Conservation (phyloP, 2,797 vertebrate genomes). For the Melanotaenia boesemani region DNA sequence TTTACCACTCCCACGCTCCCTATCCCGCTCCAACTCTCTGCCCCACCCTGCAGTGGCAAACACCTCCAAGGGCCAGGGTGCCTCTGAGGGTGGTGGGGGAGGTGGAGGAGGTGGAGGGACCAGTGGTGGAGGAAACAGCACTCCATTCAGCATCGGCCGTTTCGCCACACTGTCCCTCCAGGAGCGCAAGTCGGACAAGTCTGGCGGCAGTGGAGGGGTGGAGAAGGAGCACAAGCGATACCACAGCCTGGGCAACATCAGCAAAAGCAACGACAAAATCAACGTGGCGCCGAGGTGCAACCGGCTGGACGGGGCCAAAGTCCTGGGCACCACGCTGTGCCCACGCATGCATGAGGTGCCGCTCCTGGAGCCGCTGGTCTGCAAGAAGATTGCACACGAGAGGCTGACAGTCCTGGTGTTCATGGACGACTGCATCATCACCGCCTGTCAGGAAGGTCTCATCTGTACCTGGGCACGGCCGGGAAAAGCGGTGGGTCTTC, state of each 20-base stretch:
- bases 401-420: slow-evolving; percentile 92
- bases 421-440: slow-evolving; percentile 95
- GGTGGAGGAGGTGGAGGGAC: slow-evolving; percentile 53
- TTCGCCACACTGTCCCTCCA: slow-evolving; percentile 90
- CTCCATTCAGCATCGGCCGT: slow-evolving; percentile 87
- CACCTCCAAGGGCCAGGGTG: slow-evolving; percentile 75
- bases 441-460: slow-evolving; percentile 92
- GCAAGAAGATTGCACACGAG: slow-evolving; percentile 95
- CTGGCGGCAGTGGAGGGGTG: slow-evolving; percentile 55
- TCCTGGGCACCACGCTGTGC: slow-evolving; percentile 91
- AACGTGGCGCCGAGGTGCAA: slow-evolving; percentile 82
- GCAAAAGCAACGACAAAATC: slow-evolving; percentile 90
- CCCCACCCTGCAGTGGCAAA: slow-evolving; percentile 88
- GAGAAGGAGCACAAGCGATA: slow-evolving; percentile 94
- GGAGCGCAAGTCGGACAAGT: slow-evolving; percentile 87
- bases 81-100: slow-evolving; percentile 66
- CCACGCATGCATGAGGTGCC: slow-evolving; percentile 93
- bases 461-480: slow-evolving; percentile 95
- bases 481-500: slow-evolving; percentile 86
- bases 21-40: slow-evolving; percentile 92
- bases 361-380: slow-evolving; percentile 91
- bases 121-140: slow-evolving; percentile 60
- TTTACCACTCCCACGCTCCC: slow-evolving; percentile 86
- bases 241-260: slow-evolving; percentile 93
- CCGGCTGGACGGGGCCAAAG: slow-evolving; percentile 88